Conservation (phyloP, 2,113 vertebrate genomes). For the Noturus placidus region DNA sequence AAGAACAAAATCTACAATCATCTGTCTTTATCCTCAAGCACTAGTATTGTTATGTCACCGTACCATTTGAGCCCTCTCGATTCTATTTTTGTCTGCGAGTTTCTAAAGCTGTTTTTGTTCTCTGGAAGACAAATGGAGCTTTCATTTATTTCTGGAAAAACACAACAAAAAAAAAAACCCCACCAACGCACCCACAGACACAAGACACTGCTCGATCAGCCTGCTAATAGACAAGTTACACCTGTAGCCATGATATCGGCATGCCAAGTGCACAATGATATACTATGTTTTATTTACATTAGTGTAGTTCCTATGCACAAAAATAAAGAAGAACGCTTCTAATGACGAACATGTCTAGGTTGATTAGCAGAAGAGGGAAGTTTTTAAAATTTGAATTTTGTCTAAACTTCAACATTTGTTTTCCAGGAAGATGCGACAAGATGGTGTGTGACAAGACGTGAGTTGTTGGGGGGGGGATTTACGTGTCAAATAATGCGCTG, state of each 20-base stretch:
- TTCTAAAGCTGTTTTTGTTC: constrained; percentile 12
- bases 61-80: constrained; percentile 7
- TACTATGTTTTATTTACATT: neutral
- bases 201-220: neutral
- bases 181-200: neutral
- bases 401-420: neutral
- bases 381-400: neutral
- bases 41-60: neutral
- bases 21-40: neutral
- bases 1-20: neutral
- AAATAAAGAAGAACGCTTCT: neutral
- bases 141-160: constrained; percentile 21
- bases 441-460: neutral
- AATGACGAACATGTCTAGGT: neutral
- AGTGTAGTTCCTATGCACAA: neutral
- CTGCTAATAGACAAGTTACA: neutral
- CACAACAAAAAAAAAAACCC: neutral
- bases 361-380: neutral
- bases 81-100: constrained; percentile 1
- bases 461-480: no score
- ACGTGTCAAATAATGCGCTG: neutral
- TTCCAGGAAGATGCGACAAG: neutral
- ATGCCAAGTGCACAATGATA: neutral
- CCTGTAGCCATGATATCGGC: neutral
- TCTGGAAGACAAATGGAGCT: constrained; percentile 27